These are phyloP conservation scores for Helicolenus hilgendorfi DNA, from an alignment of 2,797 vertebrate species.

Conservation along the genomic window DNA sequence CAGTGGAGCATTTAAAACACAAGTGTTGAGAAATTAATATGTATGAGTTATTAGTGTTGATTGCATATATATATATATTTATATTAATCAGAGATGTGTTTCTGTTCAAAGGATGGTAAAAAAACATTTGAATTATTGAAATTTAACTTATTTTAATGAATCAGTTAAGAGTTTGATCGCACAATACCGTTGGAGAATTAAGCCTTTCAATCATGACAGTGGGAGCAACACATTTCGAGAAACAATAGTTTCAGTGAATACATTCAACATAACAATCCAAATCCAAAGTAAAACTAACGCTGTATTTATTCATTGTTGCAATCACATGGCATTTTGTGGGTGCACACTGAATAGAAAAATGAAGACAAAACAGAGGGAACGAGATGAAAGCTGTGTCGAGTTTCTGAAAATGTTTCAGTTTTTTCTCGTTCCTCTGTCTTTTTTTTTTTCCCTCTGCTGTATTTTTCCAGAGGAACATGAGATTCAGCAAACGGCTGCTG, in stretches of 20 bases:
- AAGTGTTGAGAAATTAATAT: constrained; percentile 52
- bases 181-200: not conserved
- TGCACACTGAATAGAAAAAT: constrained; percentile 26
- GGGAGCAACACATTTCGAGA: constrained; percentile 40
- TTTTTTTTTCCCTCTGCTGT: constrained; percentile 5
- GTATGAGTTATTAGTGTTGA: constrained; percentile 38
- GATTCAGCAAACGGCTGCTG: constrained; percentile 79
- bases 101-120: constrained; percentile 7
- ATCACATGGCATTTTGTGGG: constrained; percentile 44
- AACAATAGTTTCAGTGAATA: constrained; percentile 12
- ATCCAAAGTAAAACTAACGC: constrained; percentile 45
- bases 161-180: constrained; percentile 1
- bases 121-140: constrained; percentile 19
- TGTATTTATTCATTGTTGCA: constrained; percentile 49
- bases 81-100: constrained; percentile 17
- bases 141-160: constrained; percentile 21
- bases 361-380: constrained; percentile 28
- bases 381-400: constrained; percentile 56
- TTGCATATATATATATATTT: constrained; percentile 11
- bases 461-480: constrained; percentile 63
- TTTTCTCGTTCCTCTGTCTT: not conserved
- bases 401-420: constrained; percentile 57
- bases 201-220: constrained; percentile 11
- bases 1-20: constrained; percentile 42
- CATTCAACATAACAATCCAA: constrained; percentile 8